Percentiles rank a stretch among this genome's conserved stretches.
Evolutionary conservation across 2,113 vertebrate species (phyloP).

Genomic region (Corythoichthys haematopterus): DNA sequence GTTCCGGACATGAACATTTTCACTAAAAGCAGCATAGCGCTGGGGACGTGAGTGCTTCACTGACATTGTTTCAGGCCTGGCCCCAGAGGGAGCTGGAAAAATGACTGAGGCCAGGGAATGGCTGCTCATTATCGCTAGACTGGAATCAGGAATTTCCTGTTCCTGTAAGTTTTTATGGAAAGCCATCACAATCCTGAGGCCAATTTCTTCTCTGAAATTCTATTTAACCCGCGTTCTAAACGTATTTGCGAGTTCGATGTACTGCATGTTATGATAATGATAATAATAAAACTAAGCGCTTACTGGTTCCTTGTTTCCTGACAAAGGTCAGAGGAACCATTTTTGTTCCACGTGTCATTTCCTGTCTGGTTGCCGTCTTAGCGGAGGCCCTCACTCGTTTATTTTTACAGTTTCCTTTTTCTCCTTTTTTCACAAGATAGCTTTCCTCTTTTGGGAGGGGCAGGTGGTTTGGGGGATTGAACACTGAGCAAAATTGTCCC

Average conservation of each 20-base stretch:
- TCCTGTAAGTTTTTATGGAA: conserved; percentile 43
- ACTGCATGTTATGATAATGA: conserved; percentile 15
- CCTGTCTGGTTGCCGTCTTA: conserved; percentile 69
- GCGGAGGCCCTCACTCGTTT: conserved; percentile 70
- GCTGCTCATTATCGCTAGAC: conserved; percentile 69
- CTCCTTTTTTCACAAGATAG: conserved; percentile 55
- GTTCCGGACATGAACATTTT: conserved; percentile 58
- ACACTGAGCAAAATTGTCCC: conserved; percentile 58
- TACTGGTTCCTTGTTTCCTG: conserved; percentile 52
- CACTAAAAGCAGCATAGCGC: conserved; percentile 53
- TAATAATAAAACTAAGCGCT: conserved; percentile 1
- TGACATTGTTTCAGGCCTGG: conserved; percentile 66
- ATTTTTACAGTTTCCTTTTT: conserved; percentile 80
- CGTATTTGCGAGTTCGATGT: conserved; percentile 10
- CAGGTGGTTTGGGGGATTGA: conserved; percentile 59
- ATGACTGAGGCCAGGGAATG: conserved; percentile 50
- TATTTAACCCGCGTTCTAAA: conserved; percentile 13
- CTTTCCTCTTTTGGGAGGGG: conserved; percentile 65
- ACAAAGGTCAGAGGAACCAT: conserved; percentile 65
- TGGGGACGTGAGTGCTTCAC: conserved; percentile 51
- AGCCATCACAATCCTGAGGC: conserved; percentile 23
- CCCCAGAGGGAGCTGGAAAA: conserved; percentile 58
- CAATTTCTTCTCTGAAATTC: conserved; percentile 12
- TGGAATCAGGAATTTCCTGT: conserved; percentile 70
- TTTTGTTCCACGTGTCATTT: conserved; percentile 74